Evolutionary conservation across 2,888 invertebrate species (phyloP).

Genomic region (Podotricha telesiphe): DNA sequence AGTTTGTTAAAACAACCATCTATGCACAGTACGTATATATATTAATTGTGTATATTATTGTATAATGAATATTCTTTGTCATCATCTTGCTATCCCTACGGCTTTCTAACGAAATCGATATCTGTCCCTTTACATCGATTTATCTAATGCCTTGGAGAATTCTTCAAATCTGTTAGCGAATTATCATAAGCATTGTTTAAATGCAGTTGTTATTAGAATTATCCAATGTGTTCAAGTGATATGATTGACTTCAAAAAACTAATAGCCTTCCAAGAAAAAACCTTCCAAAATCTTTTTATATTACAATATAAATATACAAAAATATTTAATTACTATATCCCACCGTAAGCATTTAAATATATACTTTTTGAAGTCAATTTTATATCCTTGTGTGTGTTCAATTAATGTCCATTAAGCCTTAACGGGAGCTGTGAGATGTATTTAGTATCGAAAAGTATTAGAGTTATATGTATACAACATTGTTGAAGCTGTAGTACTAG

Average conservation of each 20-base stretch:
- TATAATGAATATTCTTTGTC: slow-evolving; percentile 23
- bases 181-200: slow-evolving; percentile 41
- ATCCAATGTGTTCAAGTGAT: slow-evolving; percentile 50
- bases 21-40: neutral
- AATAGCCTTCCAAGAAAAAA: neutral
- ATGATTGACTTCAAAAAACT: slow-evolving; percentile 34
- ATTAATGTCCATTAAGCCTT: slow-evolving; percentile 74
- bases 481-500: slow-evolving; percentile 33
- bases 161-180: slow-evolving; percentile 46
- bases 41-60: neutral
- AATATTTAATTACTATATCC: neutral
- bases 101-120: slow-evolving; percentile 45
- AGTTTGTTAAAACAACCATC: neutral
- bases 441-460: slow-evolving; percentile 55
- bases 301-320: neutral
- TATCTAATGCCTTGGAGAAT: slow-evolving; percentile 44
- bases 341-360: slow-evolving; percentile 10
- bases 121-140: slow-evolving; percentile 20
- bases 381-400: slow-evolving; percentile 67
- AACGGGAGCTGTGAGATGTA: slow-evolving; percentile 78
- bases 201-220: slow-evolving; percentile 52
- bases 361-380: slow-evolving; percentile 47
- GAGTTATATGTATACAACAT: slow-evolving; percentile 45
- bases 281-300: slow-evolving; percentile 1
- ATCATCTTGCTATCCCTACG: slow-evolving; percentile 59